Conservation (phyloP, 1,140 invertebrate genomes). For the Drosophila lacteicornis region DNA sequence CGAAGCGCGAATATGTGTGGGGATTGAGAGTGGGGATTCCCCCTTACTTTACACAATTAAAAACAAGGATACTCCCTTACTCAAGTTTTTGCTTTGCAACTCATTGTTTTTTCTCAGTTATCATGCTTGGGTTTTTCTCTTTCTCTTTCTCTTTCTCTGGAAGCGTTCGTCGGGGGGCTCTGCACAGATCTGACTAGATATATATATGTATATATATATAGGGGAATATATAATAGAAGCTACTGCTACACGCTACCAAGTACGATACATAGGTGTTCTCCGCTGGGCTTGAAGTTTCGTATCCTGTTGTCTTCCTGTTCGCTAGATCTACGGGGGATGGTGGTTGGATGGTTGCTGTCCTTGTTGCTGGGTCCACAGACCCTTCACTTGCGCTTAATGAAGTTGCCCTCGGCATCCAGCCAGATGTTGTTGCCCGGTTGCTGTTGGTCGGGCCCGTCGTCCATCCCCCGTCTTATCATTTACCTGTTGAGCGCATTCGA, state of each 20-base stretch:
- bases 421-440: constrained; percentile 55
- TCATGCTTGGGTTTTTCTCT: constrained; percentile 15
- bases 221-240: constrained; percentile 63
- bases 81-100: constrained; percentile 78
- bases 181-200: constrained; percentile 59
- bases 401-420: constrained; percentile 82
- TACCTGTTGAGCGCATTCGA: constrained; percentile 93
- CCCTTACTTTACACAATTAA: constrained; percentile 54
- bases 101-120: constrained; percentile 52
- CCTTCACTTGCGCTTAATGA: constrained; percentile 73
- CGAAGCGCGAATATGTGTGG: constrained; percentile 54
- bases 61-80: constrained; percentile 49
- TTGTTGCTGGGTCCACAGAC: constrained; percentile 9
- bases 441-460: constrained; percentile 55
- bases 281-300: constrained; percentile 69
- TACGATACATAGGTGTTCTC: constrained; percentile 54
- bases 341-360: constrained; percentile 45
- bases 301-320: constrained; percentile 35
- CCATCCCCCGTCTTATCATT: constrained; percentile 85
- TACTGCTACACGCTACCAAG: constrained; percentile 62
- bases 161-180: constrained; percentile 49
- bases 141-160: constrained; percentile 14
- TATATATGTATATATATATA: constrained; percentile 59
- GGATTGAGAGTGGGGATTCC: constrained; percentile 10
- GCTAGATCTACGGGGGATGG: constrained; percentile 60